These are phyloP conservation scores for Mimumesa dahlbomi DNA, from an alignment of 2,888 invertebrate genomes.

Conservation along the genomic window DNA sequence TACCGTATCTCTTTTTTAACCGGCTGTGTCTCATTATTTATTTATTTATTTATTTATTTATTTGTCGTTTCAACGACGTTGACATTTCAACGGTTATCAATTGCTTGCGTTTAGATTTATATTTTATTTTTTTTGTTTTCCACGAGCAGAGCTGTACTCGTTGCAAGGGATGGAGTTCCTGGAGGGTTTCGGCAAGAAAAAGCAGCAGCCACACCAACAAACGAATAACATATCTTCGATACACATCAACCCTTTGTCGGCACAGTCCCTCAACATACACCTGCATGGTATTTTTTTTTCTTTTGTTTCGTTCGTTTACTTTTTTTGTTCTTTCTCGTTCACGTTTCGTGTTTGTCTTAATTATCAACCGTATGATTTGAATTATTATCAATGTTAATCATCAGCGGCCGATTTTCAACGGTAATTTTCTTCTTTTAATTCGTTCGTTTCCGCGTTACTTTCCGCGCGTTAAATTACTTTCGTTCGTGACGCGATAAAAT, in stretches of 20 bases:
- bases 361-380: too few species aligned
- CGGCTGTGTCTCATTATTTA: too few species aligned
- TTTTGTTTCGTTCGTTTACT: not conserved
- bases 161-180: constrained; percentile 80
- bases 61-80: too few species aligned
- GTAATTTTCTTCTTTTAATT: too few species aligned
- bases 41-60: constrained; percentile 26
- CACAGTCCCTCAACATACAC: constrained; percentile 78
- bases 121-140: constrained; percentile 43
- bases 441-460: too few species aligned
- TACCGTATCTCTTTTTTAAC: too few species aligned
- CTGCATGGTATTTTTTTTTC: constrained; percentile 74
- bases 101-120: constrained; percentile 22
- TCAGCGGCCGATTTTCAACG: too few species aligned
- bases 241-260: constrained; percentile 75
- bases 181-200: constrained; percentile 79
- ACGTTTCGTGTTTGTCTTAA: too few species aligned
- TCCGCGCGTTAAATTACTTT: too few species aligned
- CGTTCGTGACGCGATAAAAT: too few species aligned
- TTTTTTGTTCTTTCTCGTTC: constrained; percentile 9
- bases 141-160: constrained; percentile 75
- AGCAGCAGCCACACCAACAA: constrained; percentile 70
- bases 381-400: too few species aligned
- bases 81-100: not conserved
- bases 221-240: constrained; percentile 71